A percentile compares a stretch with the other conserved stretches of the same genome.
These are phyloP conservation scores for Cacoxenus indagator DNA, from an alignment of 2,888 invertebrate genomes.

Conservation along the genomic window DNA sequence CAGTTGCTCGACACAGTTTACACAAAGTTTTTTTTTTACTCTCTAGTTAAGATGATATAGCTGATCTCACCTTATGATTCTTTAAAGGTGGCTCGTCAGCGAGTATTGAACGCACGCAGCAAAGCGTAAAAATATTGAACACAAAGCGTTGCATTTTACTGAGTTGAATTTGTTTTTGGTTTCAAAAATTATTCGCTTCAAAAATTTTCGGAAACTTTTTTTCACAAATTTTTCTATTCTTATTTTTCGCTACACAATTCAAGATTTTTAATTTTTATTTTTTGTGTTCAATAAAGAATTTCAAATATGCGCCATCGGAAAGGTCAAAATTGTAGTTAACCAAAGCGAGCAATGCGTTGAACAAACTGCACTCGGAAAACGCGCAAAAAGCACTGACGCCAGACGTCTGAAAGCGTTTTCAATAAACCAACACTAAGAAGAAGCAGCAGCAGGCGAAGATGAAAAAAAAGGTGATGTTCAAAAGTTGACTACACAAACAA, in stretches of 20 bases:
- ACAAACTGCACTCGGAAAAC: neutral
- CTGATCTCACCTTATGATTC: neutral
- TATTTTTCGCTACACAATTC: neutral
- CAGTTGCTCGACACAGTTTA: too few species aligned
- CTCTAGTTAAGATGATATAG: neutral
- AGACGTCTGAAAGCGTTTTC: neutral
- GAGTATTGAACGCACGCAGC: neutral
- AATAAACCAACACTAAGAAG: neutral
- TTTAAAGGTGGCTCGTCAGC: neutral
- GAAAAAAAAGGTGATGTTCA: neutral
- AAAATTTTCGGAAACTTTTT: neutral
- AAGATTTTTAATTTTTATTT: neutral
- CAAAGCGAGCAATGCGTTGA: neutral
- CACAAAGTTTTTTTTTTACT: too few species aligned
- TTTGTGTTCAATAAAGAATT: neutral
- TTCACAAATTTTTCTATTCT: neutral
- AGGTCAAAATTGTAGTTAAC: conserved; percentile 11
- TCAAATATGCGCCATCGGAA: neutral
- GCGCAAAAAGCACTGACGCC: conserved; percentile 2
- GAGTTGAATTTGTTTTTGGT: neutral
- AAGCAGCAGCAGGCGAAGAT: neutral
- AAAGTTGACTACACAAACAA: neutral
- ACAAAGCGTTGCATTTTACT: neutral
- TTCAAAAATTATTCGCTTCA: neutral
- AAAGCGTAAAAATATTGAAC: neutral